These are phyloP conservation scores for Petrocephalus zakoni DNA, from an alignment of 2,113 vertebrate species.

Conservation along the genomic window DNA sequence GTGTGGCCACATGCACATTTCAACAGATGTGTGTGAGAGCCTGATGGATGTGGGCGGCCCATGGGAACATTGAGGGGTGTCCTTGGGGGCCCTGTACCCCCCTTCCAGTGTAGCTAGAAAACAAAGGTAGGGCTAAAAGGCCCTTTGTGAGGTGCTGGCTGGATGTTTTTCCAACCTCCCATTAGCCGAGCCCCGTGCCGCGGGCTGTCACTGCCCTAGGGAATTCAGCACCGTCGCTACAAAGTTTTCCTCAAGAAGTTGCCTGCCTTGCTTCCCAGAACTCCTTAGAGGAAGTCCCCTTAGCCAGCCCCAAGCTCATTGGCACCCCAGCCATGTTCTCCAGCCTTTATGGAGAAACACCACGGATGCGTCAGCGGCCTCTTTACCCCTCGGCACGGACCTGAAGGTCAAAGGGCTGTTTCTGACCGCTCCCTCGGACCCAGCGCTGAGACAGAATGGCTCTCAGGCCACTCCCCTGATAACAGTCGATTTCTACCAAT, in stretches of 20 bases:
- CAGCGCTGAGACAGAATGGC: not conserved
- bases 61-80: not conserved
- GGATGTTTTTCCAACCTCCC: not conserved
- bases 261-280: not conserved
- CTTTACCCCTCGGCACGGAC: not conserved
- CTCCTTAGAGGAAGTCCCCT: not conserved
- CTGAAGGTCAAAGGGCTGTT: not conserved
- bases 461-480: not conserved
- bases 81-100: not conserved
- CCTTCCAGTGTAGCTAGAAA: constrained; percentile 10
- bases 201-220: not conserved
- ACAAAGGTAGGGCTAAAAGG: not conserved
- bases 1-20: not conserved
- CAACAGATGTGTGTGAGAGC: not conserved
- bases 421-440: not conserved
- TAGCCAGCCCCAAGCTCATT: not conserved
- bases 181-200: not conserved
- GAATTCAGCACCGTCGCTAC: not conserved
- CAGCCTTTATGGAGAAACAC: not conserved
- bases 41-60: not conserved
- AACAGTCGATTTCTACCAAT: not conserved
- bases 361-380: not conserved
- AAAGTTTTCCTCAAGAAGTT: not conserved
- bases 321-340: not conserved
- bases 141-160: not conserved